phyloP scores from a whole-genome alignment of 2,888 invertebrate species.

The Acleris literana region DNA sequence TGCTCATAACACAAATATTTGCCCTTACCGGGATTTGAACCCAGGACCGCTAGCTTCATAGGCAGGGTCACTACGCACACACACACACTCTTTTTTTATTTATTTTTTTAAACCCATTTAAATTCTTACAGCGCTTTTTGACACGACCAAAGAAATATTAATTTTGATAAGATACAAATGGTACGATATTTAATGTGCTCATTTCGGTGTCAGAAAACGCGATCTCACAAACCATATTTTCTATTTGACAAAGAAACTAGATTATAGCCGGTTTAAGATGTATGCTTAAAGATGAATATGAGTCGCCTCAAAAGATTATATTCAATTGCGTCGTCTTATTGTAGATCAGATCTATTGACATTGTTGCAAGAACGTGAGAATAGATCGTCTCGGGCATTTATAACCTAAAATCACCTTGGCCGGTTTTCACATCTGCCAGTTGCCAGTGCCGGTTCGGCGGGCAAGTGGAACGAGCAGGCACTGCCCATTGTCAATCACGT shows the following conservation, averaged over 20 bases:
- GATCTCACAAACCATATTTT: not conserved
- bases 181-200: too few relatives aligned
- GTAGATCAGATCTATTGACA: slow-evolving; percentile 27
- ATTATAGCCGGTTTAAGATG: not conserved
- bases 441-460: slow-evolving; percentile 65
- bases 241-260: slow-evolving; percentile 5
- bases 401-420: slow-evolving; percentile 66
- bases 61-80: too few relatives aligned
- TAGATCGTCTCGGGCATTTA: slow-evolving; percentile 34
- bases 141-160: too few relatives aligned
- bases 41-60: too few relatives aligned
- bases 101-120: too few relatives aligned
- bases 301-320: slow-evolving; percentile 4
- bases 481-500: slow-evolving; percentile 67
- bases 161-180: too few relatives aligned
- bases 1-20: too few relatives aligned
- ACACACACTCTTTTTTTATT: too few relatives aligned
- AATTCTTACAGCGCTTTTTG: too few relatives aligned
- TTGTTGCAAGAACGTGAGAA: slow-evolving; percentile 35
- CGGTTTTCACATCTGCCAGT: slow-evolving; percentile 72
- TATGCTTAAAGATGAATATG: not conserved
- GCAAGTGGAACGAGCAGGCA: slow-evolving; percentile 63
- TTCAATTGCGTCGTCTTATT: slow-evolving; percentile 17
- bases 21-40: too few relatives aligned
- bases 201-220: not conserved